These are phyloP conservation scores for Istiophorus platypterus DNA, from an alignment of 2,113 vertebrate species.

Conservation along the genomic window DNA sequence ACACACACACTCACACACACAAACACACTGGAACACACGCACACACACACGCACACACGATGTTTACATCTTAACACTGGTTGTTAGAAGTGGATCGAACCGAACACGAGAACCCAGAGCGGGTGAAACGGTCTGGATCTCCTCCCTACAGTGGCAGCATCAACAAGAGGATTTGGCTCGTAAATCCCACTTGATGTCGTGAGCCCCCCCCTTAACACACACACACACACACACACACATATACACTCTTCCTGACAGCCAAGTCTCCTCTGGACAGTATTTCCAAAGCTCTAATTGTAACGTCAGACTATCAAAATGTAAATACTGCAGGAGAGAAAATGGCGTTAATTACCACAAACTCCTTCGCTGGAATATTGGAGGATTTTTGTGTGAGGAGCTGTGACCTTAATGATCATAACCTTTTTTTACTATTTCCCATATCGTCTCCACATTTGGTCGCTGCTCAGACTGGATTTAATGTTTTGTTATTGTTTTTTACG, in stretches of 20 bases:
- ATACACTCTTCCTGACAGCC: slow-evolving; percentile 15
- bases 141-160: slow-evolving; percentile 11
- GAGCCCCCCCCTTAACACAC: neutral
- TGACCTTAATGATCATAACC: neutral
- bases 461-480: neutral
- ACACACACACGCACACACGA: too few relatives aligned
- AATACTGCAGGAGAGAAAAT: slow-evolving; percentile 73
- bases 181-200: slow-evolving; percentile 39
- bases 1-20: too few relatives aligned
- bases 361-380: slow-evolving; percentile 76
- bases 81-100: neutral
- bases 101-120: too few relatives aligned
- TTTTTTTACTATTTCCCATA: neutral
- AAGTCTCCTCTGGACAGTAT: slow-evolving; percentile 82
- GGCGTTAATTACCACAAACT: slow-evolving; percentile 78
- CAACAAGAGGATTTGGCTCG: slow-evolving; percentile 27
- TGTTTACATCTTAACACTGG: neutral
- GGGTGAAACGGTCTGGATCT: slow-evolving; percentile 39
- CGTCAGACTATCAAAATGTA: slow-evolving; percentile 77
- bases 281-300: slow-evolving; percentile 85
- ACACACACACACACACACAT: slow-evolving; percentile 20
- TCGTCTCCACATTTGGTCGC: neutral
- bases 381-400: slow-evolving; percentile 49
- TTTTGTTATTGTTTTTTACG: neutral
- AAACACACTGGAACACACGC: too few relatives aligned